Conservation (phyloP, 1,140 invertebrate genomes). For the Metopolophium dirhodum region DNA sequence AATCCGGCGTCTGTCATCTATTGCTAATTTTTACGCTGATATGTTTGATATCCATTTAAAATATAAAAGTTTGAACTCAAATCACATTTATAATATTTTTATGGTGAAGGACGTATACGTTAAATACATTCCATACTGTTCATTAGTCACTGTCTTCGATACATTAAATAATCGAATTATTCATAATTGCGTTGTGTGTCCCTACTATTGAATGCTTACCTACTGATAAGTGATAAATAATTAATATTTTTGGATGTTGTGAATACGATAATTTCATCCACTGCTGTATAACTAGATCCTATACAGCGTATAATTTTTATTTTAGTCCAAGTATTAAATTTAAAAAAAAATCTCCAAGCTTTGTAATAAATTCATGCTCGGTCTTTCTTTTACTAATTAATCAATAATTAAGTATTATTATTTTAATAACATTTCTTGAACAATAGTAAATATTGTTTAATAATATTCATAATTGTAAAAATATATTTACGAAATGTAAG, state of each 20-base stretch:
- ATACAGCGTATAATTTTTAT: neutral
- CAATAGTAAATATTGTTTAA: neutral
- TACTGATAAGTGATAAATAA: neutral
- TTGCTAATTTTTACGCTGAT: neutral
- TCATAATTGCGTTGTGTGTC: neutral
- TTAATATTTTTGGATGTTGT: neutral
- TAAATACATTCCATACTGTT: neutral
- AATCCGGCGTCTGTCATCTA: neutral
- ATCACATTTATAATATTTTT: neutral
- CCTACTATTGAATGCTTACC: neutral
- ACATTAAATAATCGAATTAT: neutral
- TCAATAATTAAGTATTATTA: neutral
- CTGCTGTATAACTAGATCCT: neutral
- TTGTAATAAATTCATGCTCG: neutral
- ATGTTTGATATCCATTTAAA: neutral
- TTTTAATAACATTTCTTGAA: neutral
- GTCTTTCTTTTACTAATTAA: neutral
- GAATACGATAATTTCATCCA: neutral
- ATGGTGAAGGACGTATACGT: neutral
- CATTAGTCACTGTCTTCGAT: neutral
- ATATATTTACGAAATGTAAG: neutral
- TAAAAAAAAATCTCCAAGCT: neutral
- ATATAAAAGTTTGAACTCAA: neutral
- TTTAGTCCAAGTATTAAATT: too few species aligned
- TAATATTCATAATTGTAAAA: neutral